A percentile compares a stretch with the other conserved stretches of the same genome.
These are phyloP conservation scores for Drosophila rellima DNA, from an alignment of 2,888 invertebrate species.

Conservation along the genomic window DNA sequence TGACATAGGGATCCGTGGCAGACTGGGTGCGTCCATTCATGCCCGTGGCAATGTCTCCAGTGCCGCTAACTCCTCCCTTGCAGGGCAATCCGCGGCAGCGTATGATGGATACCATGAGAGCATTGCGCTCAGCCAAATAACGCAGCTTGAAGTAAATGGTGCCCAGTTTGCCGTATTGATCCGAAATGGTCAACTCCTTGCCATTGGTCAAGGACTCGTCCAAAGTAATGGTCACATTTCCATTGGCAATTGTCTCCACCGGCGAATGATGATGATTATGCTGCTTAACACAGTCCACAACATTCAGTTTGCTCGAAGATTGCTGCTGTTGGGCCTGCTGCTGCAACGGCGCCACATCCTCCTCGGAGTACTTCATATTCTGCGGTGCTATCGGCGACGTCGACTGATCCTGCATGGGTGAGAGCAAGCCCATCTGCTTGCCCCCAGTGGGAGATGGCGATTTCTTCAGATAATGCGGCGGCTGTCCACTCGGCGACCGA, in stretches of 20 bases:
- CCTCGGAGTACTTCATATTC: constrained; percentile 84
- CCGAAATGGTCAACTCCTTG: constrained; percentile 70
- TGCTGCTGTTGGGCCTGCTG: constrained; percentile 63
- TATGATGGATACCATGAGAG: constrained; percentile 96
- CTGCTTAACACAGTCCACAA: constrained; percentile 64
- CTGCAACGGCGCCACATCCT: constrained; percentile 82
- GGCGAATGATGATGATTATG: constrained; percentile 64
- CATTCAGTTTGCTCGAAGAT: constrained; percentile 64
- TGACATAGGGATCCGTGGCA: constrained; percentile 96
- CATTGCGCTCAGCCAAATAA: constrained; percentile 95
- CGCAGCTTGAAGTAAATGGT: constrained; percentile 95
- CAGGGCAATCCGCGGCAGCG: constrained; percentile 95
- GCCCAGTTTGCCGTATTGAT: constrained; percentile 90
- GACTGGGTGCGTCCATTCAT: constrained; percentile 86
- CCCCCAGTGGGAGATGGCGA: constrained; percentile 94
- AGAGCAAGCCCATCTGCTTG: constrained; percentile 83
- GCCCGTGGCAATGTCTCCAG: constrained; percentile 87
- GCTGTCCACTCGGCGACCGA: constrained; percentile 93
- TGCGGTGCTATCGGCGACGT: constrained; percentile 83
- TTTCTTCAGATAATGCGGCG: constrained; percentile 94
- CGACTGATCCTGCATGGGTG: constrained; percentile 83
- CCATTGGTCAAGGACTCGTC: constrained; percentile 83
- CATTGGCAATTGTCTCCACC: constrained; percentile 66
- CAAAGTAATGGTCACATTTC: constrained; percentile 68
- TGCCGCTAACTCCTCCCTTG: constrained; percentile 85